Conservation (phyloP, 2,113 vertebrate genomes). For the Plecturocebus donacophilus region DNA sequence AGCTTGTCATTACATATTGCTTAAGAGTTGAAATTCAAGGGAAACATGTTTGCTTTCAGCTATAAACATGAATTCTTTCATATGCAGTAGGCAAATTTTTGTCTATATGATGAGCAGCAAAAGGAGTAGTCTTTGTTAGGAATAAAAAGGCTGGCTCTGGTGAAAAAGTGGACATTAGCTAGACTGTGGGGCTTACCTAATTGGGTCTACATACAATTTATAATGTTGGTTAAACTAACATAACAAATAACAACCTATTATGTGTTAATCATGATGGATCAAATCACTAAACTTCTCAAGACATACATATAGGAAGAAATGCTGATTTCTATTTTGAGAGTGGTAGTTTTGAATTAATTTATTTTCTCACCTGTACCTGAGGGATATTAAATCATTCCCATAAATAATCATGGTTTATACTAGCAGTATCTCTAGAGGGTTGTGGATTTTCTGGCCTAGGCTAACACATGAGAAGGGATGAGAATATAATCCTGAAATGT, state of each 20-base stretch:
- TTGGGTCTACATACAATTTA: background rate
- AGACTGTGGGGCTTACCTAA: background rate
- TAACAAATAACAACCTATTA: background rate
- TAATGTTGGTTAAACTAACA: background rate
- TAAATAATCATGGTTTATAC: background rate
- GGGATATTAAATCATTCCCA: background rate
- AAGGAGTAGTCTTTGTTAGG: background rate
- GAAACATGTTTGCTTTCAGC: background rate
- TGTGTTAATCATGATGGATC: background rate
- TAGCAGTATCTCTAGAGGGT: background rate
- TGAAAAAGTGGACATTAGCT: background rate
- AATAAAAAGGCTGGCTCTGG: background rate
- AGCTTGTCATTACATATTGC: background rate
- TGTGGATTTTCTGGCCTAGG: background rate
- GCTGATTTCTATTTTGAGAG: background rate
- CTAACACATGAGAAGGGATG: background rate
- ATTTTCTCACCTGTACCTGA: background rate
- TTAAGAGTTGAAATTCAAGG: background rate
- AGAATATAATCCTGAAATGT: background rate
- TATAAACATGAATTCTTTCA: background rate
- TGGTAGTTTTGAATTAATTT: background rate
- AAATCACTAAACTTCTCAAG: background rate
- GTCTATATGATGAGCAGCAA: background rate
- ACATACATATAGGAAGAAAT: background rate
- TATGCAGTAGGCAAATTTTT: background rate